Evolutionary conservation across 2,113 vertebrate species (phyloP).

Genomic region (Aviceda subcristata): DNA sequence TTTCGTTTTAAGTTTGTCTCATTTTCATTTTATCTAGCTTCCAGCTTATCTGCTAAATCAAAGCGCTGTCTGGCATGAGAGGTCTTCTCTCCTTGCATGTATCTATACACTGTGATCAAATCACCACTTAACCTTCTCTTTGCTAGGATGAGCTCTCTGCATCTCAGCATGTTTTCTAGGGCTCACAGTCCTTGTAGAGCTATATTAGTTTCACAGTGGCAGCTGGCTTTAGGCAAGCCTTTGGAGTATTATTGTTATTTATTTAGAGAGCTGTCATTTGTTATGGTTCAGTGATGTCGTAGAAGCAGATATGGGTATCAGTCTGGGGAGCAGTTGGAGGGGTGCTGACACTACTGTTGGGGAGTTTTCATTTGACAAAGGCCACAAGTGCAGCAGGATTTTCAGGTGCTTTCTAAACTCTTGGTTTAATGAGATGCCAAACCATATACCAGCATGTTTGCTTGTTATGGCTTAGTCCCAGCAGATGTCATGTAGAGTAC

Average conservation of each 20-base stretch:
- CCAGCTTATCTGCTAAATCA: neutral
- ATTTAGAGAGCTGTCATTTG: neutral
- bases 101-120: neutral
- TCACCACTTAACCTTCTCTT: neutral
- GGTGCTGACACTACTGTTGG: rapidly evolving
- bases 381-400: neutral
- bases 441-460: neutral
- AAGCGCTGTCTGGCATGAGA: neutral
- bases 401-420: neutral
- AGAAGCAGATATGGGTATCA: neutral
- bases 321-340: neutral
- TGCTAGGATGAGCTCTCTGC: neutral
- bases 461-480: neutral
- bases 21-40: neutral
- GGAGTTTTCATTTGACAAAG: neutral
- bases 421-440: neutral
- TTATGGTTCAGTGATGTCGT: neutral
- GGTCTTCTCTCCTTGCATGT: neutral
- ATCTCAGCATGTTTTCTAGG: neutral
- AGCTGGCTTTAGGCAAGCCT: neutral
- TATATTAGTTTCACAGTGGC: neutral
- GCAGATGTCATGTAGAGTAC: neutral
- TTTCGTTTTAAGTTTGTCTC: neutral
- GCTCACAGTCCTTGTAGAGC: neutral
- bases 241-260: neutral